phyloP scores from a whole-genome alignment of 2,888 invertebrate genomes.

The Drosophila recens region DNA sequence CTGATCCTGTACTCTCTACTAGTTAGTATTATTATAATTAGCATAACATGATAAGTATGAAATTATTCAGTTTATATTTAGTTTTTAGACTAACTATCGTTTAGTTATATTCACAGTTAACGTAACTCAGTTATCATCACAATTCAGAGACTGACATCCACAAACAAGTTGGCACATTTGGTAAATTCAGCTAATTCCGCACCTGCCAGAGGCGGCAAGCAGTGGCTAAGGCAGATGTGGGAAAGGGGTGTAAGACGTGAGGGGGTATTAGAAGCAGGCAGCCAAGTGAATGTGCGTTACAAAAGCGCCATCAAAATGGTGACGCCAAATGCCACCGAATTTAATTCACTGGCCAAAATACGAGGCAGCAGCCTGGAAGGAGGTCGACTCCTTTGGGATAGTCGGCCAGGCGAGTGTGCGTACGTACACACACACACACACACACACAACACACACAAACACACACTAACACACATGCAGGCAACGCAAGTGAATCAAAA shows the following conservation, averaged over 20 bases:
- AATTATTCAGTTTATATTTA: too few species aligned
- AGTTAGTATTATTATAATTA: too few species aligned
- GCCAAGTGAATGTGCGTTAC: constrained; percentile 55
- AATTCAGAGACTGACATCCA: constrained; percentile 1
- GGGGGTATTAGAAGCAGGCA: neutral
- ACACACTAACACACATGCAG: neutral
- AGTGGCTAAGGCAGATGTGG: neutral
- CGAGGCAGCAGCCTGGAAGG: constrained; percentile 19
- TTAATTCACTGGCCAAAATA: constrained; percentile 50
- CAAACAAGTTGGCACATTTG: constrained; percentile 14
- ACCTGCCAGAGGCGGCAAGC: constrained; percentile 49
- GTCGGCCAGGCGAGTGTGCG: constrained; percentile 5
- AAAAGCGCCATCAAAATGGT: constrained; percentile 69
- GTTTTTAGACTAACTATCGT: too few species aligned
- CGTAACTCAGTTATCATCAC: too few species aligned
- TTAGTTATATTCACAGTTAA: too few species aligned
- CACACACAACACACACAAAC: constrained; percentile 11
- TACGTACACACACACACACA: constrained; percentile 7
- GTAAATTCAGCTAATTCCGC: constrained; percentile 70
- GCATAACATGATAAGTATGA: too few species aligned
- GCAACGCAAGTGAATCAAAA: constrained; percentile 73
- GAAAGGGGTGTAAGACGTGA: too few species aligned
- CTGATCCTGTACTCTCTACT: too few species aligned
- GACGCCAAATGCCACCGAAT: constrained; percentile 64
- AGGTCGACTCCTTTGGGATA: constrained; percentile 65